Evolutionary conservation across 2,113 vertebrate genomes (phyloP), one percentile per base, ranked within the genome.

Genomic region (Eptesicus fuscus): DNA sequence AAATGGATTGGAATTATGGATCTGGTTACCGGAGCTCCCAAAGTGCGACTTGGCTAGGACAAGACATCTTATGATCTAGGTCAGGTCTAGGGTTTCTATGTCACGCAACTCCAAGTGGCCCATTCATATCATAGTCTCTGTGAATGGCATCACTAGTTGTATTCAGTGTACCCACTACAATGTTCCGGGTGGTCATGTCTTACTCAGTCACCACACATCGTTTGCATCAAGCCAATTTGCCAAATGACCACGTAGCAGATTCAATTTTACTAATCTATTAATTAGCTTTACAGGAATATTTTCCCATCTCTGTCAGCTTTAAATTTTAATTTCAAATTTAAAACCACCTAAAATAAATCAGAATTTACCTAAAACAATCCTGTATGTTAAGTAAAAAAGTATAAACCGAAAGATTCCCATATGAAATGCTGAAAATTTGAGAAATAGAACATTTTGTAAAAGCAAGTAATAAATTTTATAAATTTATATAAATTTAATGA

Each of bases 301-400:
- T 89, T 88, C 84, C 83, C 35, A 83, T 74, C 22, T 93, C 37
- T 79, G n/a, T 79, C 37, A 83, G 47, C 12, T 83, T 93, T 69
- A 37, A 40, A 40, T 79, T 93, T 83, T 78, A 47, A 91, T 82
- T 96, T 85, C 51, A 28, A 56, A 59, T 86, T 78, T 53, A 92
- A 92, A 95, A 71, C 1, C 11, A 67, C 79, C n/a, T 93, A 70
- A 79, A 90, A 22, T 44, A 83, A 83, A 32, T 78, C 49, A 71
- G 16, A 86, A 87, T 90, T 74, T 76, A 90, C 5, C 37, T 87
- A 77, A 90, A 92, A 79, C 32, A 74, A 73, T 42, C 40, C 30
- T 74, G 23, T 40, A 35, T 69, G 40, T 80, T 78, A 70, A 77
- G 51, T 18, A 44, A 77, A 59, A 82, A 77, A 32, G 18, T 65